Percentiles rank a stretch among this genome's conserved stretches.
These are phyloP conservation scores for Aphaenogaster floridana DNA, from an alignment of 1,140 invertebrate genomes.

Conservation along the genomic window DNA sequence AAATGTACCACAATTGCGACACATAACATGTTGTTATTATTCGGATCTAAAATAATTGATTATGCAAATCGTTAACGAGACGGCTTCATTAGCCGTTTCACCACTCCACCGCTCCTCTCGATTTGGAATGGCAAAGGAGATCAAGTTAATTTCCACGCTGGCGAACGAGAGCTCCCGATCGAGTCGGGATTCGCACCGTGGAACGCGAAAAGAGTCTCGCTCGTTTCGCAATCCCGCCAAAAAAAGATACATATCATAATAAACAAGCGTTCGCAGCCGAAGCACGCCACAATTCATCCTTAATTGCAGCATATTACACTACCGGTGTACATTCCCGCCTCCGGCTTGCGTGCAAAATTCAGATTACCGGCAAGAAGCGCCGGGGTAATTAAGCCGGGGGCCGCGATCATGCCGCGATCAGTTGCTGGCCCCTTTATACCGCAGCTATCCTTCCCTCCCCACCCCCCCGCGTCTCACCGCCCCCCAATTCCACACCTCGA, in stretches of 20 bases:
- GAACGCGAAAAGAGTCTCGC: background rate
- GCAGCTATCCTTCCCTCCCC: background rate
- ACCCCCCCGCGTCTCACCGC: background rate
- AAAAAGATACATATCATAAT: conserved; percentile 44
- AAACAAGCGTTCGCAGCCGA: conserved; percentile 37
- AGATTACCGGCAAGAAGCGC: conserved; percentile 57
- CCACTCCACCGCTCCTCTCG: background rate
- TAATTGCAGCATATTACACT: conserved; percentile 61
- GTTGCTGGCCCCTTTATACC: conserved; percentile 25
- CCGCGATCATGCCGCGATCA: conserved; percentile 53
- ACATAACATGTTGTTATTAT: background rate
- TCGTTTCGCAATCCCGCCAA: background rate
- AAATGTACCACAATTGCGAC: conserved; percentile 25
- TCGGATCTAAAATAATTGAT: conserved; percentile 10
- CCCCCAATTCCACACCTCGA: background rate
- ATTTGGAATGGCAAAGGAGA: background rate
- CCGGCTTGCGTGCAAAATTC: conserved; percentile 66
- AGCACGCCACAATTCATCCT: conserved; percentile 53
- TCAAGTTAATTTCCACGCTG: conserved; percentile 7
- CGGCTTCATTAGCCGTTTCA: background rate
- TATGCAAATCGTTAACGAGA: background rate
- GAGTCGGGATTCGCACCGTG: background rate
- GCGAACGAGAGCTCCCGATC: too few relatives aligned
- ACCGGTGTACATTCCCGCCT: conserved; percentile 49
- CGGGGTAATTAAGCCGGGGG: conserved; percentile 57